Percentiles rank a stretch among this genome's conserved stretches.
phyloP scores from a whole-genome alignment of 2,888 invertebrate genomes.

The Phengaris alcon region DNA sequence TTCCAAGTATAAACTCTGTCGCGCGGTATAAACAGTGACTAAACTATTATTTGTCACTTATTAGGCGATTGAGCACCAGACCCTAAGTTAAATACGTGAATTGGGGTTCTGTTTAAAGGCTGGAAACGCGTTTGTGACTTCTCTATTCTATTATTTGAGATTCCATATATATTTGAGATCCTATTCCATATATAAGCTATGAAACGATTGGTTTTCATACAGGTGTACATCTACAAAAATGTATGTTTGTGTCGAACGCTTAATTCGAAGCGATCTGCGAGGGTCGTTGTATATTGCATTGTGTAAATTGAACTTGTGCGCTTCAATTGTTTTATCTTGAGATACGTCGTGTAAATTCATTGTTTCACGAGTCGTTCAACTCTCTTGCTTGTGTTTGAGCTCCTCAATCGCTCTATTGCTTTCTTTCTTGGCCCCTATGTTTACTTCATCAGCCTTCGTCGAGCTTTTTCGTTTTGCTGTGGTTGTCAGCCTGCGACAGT shows the following conservation, averaged over 20 bases:
- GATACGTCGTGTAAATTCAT: slow-evolving; percentile 14
- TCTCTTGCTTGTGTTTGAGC: not conserved
- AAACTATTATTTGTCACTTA: no score
- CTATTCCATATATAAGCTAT: not conserved
- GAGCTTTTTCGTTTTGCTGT: no score
- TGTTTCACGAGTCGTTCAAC: not conserved
- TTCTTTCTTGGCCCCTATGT: not conserved
- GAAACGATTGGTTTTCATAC: not conserved
- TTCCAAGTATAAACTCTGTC: no score
- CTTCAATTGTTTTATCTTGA: slow-evolving; percentile 35
- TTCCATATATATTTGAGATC: no score
- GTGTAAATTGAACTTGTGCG: slow-evolving; percentile 48
- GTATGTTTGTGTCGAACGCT: slow-evolving; percentile 40
- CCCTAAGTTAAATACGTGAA: no score
- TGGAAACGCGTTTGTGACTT: no score
- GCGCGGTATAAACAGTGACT: no score
- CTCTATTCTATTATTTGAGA: no score
- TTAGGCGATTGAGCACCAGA: no score
- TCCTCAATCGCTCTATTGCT: not conserved
- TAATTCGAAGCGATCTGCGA: slow-evolving; percentile 48
- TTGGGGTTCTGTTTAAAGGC: no score
- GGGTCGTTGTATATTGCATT: slow-evolving; percentile 49
- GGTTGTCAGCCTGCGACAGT: no score
- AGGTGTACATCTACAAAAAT: not conserved
- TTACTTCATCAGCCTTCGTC: not conserved